Conservation (phyloP, 1,140 invertebrate genomes). For the Aphelenchoides besseyi region DNA sequence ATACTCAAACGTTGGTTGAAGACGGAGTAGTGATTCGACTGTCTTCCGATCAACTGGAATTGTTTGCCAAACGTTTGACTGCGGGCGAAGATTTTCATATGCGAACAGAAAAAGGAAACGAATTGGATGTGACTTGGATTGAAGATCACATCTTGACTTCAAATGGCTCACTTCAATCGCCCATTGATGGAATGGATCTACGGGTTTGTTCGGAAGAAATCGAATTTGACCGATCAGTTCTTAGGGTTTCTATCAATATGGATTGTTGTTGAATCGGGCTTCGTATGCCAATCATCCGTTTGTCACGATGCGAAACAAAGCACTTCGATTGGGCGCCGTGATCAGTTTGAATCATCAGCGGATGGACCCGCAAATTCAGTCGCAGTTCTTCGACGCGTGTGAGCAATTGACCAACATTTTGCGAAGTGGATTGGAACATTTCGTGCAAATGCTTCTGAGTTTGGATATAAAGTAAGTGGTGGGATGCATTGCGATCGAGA, state of each 20-base stretch:
- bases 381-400: slow-evolving; percentile 24
- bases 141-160: not conserved
- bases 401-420: slow-evolving; percentile 8
- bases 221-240: not conserved
- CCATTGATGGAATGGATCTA: slow-evolving; percentile 19
- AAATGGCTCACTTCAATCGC: slow-evolving; percentile 4
- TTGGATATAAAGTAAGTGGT: slow-evolving; percentile 4
- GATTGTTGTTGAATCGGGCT: slow-evolving; percentile 7
- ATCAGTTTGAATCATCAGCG: not conserved
- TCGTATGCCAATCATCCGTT: slow-evolving; percentile 6
- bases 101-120: not conserved
- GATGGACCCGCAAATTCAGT: slow-evolving; percentile 14
- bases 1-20: slow-evolving; percentile 13
- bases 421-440: not conserved
- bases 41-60: slow-evolving; percentile 1
- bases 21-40: slow-evolving; percentile 20
- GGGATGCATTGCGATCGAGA: not conserved
- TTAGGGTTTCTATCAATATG: slow-evolving; percentile 18
- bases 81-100: slow-evolving; percentile 12
- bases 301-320: not conserved
- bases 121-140: slow-evolving; percentile 4
- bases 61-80: not conserved
- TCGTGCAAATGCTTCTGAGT: slow-evolving; percentile 1
- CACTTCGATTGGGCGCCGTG: slow-evolving; percentile 10
- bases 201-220: not conserved